Base-by-base conservation (phyloP, 1,140 invertebrate genomes). In the Temnothorax nylanderi region DNA sequence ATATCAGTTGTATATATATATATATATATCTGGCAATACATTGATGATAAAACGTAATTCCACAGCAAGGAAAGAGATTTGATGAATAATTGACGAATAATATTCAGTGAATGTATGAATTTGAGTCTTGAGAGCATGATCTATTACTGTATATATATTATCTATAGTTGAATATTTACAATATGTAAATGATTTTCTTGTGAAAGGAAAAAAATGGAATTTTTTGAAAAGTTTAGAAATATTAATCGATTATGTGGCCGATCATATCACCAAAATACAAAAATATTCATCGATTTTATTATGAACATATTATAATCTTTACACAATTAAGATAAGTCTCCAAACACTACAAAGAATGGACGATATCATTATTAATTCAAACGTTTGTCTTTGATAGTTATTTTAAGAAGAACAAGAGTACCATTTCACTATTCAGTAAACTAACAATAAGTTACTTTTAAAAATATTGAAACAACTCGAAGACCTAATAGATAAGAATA, bases 401-500 rank as follows among this genome's bases (percentile, higher is more conserved):
- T 34, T 26, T 44, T 67, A 51, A 16, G n/a, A 44, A 26, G 26
- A 11, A 26, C 21, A 58, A 41, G 3, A 26, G 21, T 65, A 41
- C 7, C 2, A 21, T 41, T 2, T 41, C 5, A 41, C 8, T 67
- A 41, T n/a, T 41, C 69, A 11, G n/a, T 41, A 72, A 75, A 47
- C 0, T 34, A 74, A 32, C 18, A 49, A 37, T 21, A 44, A 56
- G 13, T 84, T 60, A 58, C 8, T 82, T 60, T 60, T 47, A n/a
- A 62, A 60, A 41, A 49, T 84, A 60, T 37, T 8, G 41, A 47
- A 34, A 82, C 37, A 21, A 58, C 18, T 60, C 13, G 16, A 82
- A 41, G 54, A 74, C 18, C 41, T 84, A 84, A 74, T 60, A 74
- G 41, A 74, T 54, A 74, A 82, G 72, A 84, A 47, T 69, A 62